A percentile compares a stretch with the other conserved stretches of the same genome.
These are phyloP conservation scores for Halichoerus grypus DNA, from an alignment of 2,113 vertebrate genomes.

Conservation along the genomic window DNA sequence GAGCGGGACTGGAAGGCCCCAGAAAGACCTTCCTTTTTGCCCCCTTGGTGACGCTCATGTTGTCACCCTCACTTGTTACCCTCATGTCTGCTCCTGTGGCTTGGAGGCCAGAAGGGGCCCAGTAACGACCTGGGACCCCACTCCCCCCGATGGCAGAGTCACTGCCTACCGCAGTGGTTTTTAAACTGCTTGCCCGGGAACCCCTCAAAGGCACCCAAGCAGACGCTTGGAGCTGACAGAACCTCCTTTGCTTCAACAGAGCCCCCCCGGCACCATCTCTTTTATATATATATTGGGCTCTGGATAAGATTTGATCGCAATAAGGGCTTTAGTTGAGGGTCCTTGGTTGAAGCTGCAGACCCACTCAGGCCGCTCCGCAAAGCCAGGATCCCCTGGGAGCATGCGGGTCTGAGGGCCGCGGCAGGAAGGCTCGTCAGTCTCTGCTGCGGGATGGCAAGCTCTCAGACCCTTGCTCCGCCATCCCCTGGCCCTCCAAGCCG, in stretches of 20 bases:
- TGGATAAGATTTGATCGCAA: not conserved
- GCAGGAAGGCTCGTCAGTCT: not conserved
- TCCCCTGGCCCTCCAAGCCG: not conserved
- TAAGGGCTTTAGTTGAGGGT: not conserved
- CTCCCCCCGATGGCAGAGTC: not conserved
- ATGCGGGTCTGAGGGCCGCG: accelerated
- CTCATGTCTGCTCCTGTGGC: not conserved
- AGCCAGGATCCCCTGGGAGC: not conserved
- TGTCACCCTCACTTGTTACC: not conserved
- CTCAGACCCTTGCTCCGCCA: not conserved
- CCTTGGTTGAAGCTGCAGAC: not conserved
- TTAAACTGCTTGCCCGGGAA: not conserved
- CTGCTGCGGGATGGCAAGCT: not conserved
- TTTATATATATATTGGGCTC: not conserved
- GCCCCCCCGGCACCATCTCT: accelerated
- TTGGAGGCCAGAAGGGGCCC: not conserved
- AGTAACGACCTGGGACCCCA: not conserved
- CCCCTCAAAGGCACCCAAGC: not conserved
- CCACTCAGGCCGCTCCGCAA: not conserved
- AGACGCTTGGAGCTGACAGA: not conserved
- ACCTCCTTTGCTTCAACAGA: not conserved
- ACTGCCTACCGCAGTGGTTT: not conserved
- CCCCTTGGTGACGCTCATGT: not conserved
- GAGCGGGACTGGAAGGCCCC: not conserved
- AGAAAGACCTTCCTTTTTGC: not conserved